These are phyloP conservation scores for Alectoris magna DNA, from an alignment of 2,797 vertebrate genomes.

Conservation along the genomic window DNA sequence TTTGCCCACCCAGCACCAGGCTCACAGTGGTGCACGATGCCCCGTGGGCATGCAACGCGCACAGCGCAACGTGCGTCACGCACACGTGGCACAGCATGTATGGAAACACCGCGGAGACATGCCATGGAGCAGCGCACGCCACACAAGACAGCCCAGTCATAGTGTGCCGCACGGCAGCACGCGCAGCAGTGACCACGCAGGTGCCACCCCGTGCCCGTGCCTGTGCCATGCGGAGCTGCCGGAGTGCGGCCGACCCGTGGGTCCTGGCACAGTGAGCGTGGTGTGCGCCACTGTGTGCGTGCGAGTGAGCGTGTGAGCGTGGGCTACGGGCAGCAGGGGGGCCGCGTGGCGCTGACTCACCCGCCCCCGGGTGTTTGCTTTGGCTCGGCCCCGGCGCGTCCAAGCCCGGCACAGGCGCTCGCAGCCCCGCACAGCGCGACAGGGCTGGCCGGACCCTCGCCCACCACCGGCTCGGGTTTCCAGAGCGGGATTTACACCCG, in stretches of 20 bases:
- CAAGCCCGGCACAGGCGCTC: background rate
- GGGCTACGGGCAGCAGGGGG: background rate
- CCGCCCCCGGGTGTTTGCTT: slow-evolving; percentile 23
- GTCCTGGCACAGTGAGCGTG: background rate
- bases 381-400: background rate
- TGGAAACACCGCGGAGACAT: no score
- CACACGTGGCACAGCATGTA: background rate
- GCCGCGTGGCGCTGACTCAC: background rate
- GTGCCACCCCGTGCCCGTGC: background rate
- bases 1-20: background rate
- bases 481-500: slow-evolving; percentile 33
- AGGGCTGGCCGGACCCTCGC: background rate
- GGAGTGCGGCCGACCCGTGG: background rate
- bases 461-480: slow-evolving; percentile 28
- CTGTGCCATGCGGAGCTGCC: background rate
- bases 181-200: background rate
- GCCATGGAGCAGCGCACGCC: no score
- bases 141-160: accelerated
- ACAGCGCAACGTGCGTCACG: background rate
- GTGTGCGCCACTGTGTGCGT: background rate
- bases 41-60: background rate
- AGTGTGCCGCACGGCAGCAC: no score
- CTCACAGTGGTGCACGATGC: background rate
- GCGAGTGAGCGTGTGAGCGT: background rate
- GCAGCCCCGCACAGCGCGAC: background rate